Evolutionary conservation across 2,888 invertebrate species (phyloP).

Genomic region (Gymnoscelis rufifasciata): DNA sequence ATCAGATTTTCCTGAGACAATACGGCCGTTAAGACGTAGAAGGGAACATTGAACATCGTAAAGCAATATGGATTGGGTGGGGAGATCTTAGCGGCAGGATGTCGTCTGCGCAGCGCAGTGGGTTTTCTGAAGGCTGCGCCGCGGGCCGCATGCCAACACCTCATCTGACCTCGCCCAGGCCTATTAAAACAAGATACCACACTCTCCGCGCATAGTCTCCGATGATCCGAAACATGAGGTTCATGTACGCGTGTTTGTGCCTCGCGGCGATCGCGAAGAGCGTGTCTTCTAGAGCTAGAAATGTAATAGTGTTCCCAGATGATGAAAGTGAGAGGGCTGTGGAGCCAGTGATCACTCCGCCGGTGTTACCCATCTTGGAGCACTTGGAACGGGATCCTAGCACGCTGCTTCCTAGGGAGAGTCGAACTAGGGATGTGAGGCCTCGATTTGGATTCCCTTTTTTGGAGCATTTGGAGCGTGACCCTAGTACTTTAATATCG

Average conservation of each 20-base stretch:
- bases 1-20: constrained; percentile 57
- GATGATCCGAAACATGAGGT: constrained; percentile 60
- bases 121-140: constrained; percentile 78
- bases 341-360: constrained; percentile 70
- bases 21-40: constrained; percentile 56
- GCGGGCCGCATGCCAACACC: constrained; percentile 77
- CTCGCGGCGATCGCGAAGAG: constrained; percentile 40
- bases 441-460: constrained; percentile 44
- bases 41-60: constrained; percentile 27
- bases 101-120: constrained; percentile 65
- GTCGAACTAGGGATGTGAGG: constrained; percentile 13
- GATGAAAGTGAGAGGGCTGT: constrained; percentile 54
- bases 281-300: constrained; percentile 51
- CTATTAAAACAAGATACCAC: constrained; percentile 74
- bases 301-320: constrained; percentile 63
- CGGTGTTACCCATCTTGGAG: constrained; percentile 69
- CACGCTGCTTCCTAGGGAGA: constrained; percentile 61
- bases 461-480: constrained; percentile 71
- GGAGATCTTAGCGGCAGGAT: constrained; percentile 65
- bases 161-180: constrained; percentile 66
- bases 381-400: constrained; percentile 75
- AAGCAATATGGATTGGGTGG: constrained; percentile 42
- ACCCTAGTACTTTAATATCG: constrained; percentile 68
- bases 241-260: constrained; percentile 55
- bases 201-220: constrained; percentile 57